Conservation (phyloP, 1,140 invertebrate genomes). For the Augochlora pura region DNA sequence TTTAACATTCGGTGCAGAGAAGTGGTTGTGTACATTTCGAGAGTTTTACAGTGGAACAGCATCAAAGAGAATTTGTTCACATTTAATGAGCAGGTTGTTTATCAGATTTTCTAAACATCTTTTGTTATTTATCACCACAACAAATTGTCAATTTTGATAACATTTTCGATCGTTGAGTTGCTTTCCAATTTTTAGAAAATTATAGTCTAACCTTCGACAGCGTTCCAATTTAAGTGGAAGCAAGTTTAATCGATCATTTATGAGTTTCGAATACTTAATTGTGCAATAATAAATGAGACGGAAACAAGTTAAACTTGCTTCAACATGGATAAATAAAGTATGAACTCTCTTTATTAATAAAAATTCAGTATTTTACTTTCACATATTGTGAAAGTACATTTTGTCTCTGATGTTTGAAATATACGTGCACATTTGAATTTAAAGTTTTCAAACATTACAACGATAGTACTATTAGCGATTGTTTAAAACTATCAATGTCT, state of each 20-base stretch:
- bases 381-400: slow-evolving; percentile 32
- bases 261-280: slow-evolving; percentile 2
- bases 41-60: slow-evolving; percentile 27
- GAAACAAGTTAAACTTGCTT: background rate
- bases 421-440: background rate
- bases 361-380: background rate
- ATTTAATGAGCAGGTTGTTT: slow-evolving; percentile 39
- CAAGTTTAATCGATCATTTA: background rate
- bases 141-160: background rate
- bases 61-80: slow-evolving; percentile 23
- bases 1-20: slow-evolving; percentile 6
- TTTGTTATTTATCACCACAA: background rate
- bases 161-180: background rate
- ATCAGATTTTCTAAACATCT: slow-evolving; percentile 12
- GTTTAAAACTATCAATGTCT: background rate
- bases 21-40: slow-evolving; percentile 37
- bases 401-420: background rate
- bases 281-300: background rate
- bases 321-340: background rate
- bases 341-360: background rate
- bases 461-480: background rate
- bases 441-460: background rate
- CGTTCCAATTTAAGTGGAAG: background rate
- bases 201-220: slow-evolving; percentile 14
- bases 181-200: background rate